Base-by-base conservation (phyloP, 1,140 invertebrate species). In the Triops cancriformis region DNA sequence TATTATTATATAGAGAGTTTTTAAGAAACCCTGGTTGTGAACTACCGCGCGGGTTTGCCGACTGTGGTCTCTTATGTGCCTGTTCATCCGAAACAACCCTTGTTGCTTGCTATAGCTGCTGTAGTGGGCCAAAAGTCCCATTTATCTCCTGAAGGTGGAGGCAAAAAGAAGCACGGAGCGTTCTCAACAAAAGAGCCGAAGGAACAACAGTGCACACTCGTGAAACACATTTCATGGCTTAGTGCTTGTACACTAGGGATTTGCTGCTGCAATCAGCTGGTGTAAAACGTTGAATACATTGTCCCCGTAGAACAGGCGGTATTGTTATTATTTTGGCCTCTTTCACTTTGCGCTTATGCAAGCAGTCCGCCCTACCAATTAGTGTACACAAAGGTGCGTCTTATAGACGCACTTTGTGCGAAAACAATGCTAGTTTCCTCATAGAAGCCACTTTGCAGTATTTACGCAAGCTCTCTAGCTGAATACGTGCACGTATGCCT, bases 151-250 rank as follows among this genome's bases (percentile, higher is more conserved):
- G 14, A 64, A 14, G 51, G 51, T 64, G 51, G 51, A 64, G 23
- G 51, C 18, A 23, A n/a, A 64, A 64, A 64, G 51, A 64, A 64
- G 23, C 51, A 23, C 18, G 51, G 10, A 64, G 51, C 51, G 51
- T 23, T 37, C 51, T 64, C 51, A 64, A 64, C 51, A 64, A 64
- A 64, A 64, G 51, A 64, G 51, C 51, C 51, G 51, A 64, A 64
- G 51, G 2, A 64, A 64, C 51, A 64, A 64, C 51, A 64, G 51
- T 23, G 51, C 51, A 64, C 51, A 64, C 51, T 64, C 51, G 51
- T 64, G 51, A 64, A 64, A 64, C 51, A 64, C 51, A 64, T 64
- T 64, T 64, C 51, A 64, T 64, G 51, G 51, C 51, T 64, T 64
- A 64, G 51, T 64, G 51, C 51, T 64, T 64, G 51, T 64, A 23